Percentiles rank a stretch among this genome's conserved stretches.
These are phyloP conservation scores for Trachurus trachurus DNA, from an alignment of 2,797 vertebrate species.

Conservation along the genomic window DNA sequence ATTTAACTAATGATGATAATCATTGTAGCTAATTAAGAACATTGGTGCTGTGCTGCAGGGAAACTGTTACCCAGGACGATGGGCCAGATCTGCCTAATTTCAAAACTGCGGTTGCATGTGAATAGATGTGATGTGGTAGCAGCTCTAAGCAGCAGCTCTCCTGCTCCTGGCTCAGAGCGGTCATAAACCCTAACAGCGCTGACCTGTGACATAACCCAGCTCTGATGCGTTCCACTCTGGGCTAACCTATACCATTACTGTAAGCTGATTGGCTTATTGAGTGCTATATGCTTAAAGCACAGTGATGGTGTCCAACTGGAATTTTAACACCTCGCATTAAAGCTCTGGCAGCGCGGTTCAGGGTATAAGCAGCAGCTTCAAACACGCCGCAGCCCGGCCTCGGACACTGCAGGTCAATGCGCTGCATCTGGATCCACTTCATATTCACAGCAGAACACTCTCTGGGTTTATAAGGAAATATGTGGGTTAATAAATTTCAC, in stretches of 20 bases:
- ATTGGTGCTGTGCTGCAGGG: not conserved
- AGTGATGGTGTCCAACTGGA: not conserved
- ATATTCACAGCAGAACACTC: not conserved
- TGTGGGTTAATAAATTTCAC: slow-evolving; percentile 5
- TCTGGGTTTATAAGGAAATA: not conserved
- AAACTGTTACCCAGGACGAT: not conserved
- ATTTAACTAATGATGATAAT: not conserved
- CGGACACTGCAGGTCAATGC: not conserved
- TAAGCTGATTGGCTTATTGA: not conserved
- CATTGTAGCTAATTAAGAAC: too few relatives aligned
- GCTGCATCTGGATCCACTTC: slow-evolving; percentile 6
- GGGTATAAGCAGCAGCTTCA: slow-evolving; percentile 1
- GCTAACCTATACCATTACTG: not conserved
- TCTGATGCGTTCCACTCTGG: slow-evolving; percentile 6
- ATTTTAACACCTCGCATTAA: slow-evolving; percentile 36
- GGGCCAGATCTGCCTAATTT: not conserved
- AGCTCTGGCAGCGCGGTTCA: slow-evolving; percentile 13
- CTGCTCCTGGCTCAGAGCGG: not conserved
- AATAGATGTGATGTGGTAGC: not conserved
- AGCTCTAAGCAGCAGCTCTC: not conserved
- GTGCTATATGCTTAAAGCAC: slow-evolving; percentile 3
- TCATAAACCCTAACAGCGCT: not conserved
- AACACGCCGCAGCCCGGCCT: not conserved
- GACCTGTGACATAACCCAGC: too few relatives aligned
- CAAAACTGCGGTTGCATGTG: not conserved